These are phyloP conservation scores for Halocynthia roretzi DNA, from an alignment of 23 tunicate species.

Conservation along the genomic window DNA sequence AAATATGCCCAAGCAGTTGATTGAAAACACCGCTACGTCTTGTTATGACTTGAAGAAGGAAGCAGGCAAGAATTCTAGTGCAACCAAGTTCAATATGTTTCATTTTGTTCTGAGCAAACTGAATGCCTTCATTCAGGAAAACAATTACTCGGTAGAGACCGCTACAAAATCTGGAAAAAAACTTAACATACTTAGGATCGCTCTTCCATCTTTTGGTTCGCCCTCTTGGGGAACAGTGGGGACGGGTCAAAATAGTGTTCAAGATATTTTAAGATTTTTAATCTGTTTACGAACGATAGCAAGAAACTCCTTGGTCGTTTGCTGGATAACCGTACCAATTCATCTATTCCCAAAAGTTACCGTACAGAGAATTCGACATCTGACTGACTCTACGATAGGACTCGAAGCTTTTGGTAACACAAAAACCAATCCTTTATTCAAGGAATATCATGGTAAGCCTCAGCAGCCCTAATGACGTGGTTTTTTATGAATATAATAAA, in stretches of 20 bases:
- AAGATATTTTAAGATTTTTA: slow-evolving; percentile 40
- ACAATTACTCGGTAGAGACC: slow-evolving; percentile 1
- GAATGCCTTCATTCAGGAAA: neutral
- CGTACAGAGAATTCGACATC: slow-evolving; percentile 39
- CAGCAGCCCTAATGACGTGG: no score
- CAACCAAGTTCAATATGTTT: neutral
- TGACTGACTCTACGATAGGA: slow-evolving; percentile 47
- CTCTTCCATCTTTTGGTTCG: slow-evolving; percentile 51
- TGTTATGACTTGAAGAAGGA: neutral
- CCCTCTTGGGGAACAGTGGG: slow-evolving; percentile 51
- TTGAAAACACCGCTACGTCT: slow-evolving; percentile 19
- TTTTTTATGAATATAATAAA: no score
- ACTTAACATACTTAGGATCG: slow-evolving; percentile 58
- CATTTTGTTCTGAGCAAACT: slow-evolving; percentile 3
- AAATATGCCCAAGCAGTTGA: slow-evolving; percentile 30
- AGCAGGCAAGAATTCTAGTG: neutral
- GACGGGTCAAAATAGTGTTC: slow-evolving; percentile 2
- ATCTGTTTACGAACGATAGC: slow-evolving; percentile 47
- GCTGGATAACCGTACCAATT: slow-evolving; percentile 55
- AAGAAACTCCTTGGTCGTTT: slow-evolving; percentile 45
- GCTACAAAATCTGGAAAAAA: slow-evolving; percentile 3
- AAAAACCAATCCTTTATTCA: slow-evolving; percentile 65
- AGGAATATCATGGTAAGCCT: slow-evolving; percentile 84
- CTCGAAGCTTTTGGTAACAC: slow-evolving; percentile 59
- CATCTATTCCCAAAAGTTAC: slow-evolving; percentile 33